Evolutionary conservation across 2,888 invertebrate genomes (phyloP).

Genomic region (Blera fallax): DNA sequence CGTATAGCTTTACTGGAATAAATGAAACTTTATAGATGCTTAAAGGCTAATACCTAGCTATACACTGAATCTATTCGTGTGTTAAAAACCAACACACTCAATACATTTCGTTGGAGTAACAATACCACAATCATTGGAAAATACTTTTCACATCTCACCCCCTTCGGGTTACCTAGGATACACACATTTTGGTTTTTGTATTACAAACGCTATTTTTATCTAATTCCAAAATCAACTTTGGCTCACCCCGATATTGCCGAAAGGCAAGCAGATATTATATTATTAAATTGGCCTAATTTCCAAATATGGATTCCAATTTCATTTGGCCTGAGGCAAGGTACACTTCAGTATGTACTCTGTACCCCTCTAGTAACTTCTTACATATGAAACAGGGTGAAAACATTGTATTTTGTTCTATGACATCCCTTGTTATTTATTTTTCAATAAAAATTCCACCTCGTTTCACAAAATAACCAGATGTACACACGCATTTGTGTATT

Average conservation of each 20-base stretch:
- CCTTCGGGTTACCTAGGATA: neutral
- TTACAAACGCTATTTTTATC: neutral
- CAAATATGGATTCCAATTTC: constrained; percentile 25
- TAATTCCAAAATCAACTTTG: neutral
- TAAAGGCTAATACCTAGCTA: no score
- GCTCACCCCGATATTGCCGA: neutral
- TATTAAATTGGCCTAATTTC: constrained; percentile 38
- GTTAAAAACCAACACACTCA: no score
- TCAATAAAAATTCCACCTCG: constrained; percentile 1
- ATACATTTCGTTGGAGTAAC: no score
- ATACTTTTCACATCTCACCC: neutral
- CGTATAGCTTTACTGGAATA: no score
- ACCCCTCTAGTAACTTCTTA: neutral
- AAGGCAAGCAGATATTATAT: neutral
- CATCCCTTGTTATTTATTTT: constrained; percentile 12
- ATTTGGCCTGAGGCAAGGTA: neutral
- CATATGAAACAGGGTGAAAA: neutral
- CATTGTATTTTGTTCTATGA: neutral
- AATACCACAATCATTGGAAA: no score
- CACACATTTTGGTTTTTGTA: no score
- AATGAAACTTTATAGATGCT: no score
- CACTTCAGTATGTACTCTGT: neutral
- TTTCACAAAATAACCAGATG: neutral
- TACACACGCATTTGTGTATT: neutral
- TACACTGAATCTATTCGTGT: no score